Base-by-base conservation (phyloP, 2,113 vertebrate genomes). In the Lynx canadensis region DNA sequence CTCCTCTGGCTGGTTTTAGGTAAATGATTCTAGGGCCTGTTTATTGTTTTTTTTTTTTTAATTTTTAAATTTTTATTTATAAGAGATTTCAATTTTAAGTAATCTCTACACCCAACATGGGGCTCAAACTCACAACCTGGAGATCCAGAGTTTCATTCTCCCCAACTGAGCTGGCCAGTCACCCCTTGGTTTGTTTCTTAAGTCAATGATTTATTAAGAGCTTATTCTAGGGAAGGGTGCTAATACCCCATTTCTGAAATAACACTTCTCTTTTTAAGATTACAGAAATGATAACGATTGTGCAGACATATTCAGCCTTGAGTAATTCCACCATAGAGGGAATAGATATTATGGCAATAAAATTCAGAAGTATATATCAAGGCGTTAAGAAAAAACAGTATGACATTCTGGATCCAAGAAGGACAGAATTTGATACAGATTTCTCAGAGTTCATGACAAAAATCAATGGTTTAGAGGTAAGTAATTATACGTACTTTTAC, bases 391-490 rank as follows among this genome's bases (percentile, higher is more conserved):
- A 98, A 95, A 99, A 98, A 82, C 98, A 98, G 9, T 99, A 99
- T 95, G 99, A 99, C 33, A 98, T 99, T 74, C 98, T 99, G 91
- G 98, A 99, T 97, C 99, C 98, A 93, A 98, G 97, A 57, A 98
- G 98, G 95, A 96, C 96, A 92, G 99, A 99, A 93, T 99, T 99
- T 98, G 98, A 99, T 94, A 80, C 66, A 2, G 99, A 99, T 98
- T 99, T 99, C 98, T 79, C 91, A 27, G 97, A 98, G 4, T 99
- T 99, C 76, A 98, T 98, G 98, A 2, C 96, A 98, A 99, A 99
- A 98, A 98, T 99, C 25, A 97, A 95, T 93, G 45, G 89, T 90
- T 98, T 99, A 97, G 99, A 99, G 99, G 99, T 99, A 98, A 96
- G 92, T 96, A 60, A 93, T 82, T 60, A 14, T 85, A 55, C 9